phyloP scores from a whole-genome alignment of 2,888 invertebrate genomes.

The Alviniconcha strummeri region DNA sequence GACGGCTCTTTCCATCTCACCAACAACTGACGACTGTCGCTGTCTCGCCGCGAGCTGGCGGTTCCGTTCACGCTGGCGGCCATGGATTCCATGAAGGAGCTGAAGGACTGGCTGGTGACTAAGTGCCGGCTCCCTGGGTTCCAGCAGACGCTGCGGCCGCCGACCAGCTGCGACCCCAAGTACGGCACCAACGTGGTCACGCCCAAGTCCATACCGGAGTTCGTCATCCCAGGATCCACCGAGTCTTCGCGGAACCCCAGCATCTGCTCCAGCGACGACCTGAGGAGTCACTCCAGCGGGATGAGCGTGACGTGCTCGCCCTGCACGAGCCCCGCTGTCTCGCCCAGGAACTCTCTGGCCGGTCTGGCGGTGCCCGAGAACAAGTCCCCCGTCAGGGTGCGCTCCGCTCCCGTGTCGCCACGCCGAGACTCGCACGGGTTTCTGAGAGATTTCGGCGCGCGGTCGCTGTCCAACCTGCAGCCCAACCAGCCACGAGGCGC shows the following conservation, averaged over 20 bases:
- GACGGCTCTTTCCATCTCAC: too few species aligned
- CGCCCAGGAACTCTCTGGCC: slow-evolving; percentile 47
- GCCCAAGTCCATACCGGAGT: slow-evolving; percentile 64
- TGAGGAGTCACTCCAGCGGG: slow-evolving; percentile 53
- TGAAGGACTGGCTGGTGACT: slow-evolving; percentile 62
- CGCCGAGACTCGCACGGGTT: slow-evolving; percentile 52
- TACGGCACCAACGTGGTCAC: slow-evolving; percentile 52
- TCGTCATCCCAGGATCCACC: slow-evolving; percentile 64
- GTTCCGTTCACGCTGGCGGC: background rate
- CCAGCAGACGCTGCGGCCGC: slow-evolving; percentile 30
- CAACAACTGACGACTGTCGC: too few species aligned
- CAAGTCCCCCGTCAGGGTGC: slow-evolving; percentile 37
- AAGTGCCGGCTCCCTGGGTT: slow-evolving; percentile 52
- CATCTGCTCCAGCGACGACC: slow-evolving; percentile 50
- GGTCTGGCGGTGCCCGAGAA: slow-evolving; percentile 47
- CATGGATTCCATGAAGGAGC: slow-evolving; percentile 63
- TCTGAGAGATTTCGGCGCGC: slow-evolving; percentile 37
- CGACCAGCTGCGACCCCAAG: slow-evolving; percentile 25
- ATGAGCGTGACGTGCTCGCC: slow-evolving; percentile 51
- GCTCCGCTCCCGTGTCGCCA: slow-evolving; percentile 60
- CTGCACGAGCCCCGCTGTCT: slow-evolving; percentile 48
- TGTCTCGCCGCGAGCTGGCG: too few species aligned
- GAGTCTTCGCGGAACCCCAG: slow-evolving; percentile 57
- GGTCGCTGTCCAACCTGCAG: slow-evolving; percentile 39
- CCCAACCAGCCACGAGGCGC: background rate